Base-by-base conservation (phyloP, 2,888 invertebrate genomes). In the Teleogryllus oceanicus region DNA sequence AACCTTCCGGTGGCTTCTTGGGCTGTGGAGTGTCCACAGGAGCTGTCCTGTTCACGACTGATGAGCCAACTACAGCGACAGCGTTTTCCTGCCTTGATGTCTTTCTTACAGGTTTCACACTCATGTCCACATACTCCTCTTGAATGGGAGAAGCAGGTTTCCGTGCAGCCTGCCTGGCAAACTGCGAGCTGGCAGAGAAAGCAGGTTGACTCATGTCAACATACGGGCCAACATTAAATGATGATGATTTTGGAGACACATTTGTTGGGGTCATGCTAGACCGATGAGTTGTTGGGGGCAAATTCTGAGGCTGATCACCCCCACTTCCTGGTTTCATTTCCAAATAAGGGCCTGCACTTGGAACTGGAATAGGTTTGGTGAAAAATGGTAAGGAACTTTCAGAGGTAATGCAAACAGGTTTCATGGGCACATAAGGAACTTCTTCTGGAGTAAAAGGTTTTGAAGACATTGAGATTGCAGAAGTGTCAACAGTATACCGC, bases 1-100 rank as follows among this genome's bases (percentile, higher is more conserved):
- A 92, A 50, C 92, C 92, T 76, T 92, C 92, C 2, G 88, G 88
- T 1, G 89, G 87, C 77, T 86, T 87, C 78, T 85, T 85, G 2
- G 85, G 87, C 79, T 87, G 86, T 16, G 87, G 88, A 76, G 87
- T 84, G 83, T 87, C 87, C 76, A 87, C 85, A 16, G 87, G 87
- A 62, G 87, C 86, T 50, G 88, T 80, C 18, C 79, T 77, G 2
- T n/a, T 37, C 50, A 74, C 24, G 3, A n/a, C 24, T 11, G 62
- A 50, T 37, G 62, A 62, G 62, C 62, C n/a, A 18, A 62, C 62
- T 4, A 62, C 62, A 13, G 62, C 62, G 24, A 37, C 24, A 62
- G 62, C 16, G 11, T 75, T 24, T 75, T 75, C 75, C 11, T 75
- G 75, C 21, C 24, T 75, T 75, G 75, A 75, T 20, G 24, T 75